Base-by-base conservation (phyloP, 2,113 vertebrate genomes). In the Anhinga rufa region DNA sequence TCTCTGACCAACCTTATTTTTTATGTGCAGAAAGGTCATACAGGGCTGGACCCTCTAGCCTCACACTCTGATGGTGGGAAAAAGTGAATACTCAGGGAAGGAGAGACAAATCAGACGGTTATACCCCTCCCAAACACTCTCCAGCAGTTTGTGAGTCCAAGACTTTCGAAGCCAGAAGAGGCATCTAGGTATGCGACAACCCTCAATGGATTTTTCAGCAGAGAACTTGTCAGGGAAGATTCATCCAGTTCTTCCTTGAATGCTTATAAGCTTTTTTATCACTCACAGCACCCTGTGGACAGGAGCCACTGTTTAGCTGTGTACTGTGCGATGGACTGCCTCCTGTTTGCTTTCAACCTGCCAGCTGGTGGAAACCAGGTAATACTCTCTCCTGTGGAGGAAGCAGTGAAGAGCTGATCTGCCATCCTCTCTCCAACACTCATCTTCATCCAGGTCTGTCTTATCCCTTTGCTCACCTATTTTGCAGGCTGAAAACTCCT, bases 261-360 rank as follows among this genome's bases (percentile, higher is more conserved):
- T 12, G 44, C 42, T 51, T 9, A 5, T 10, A 48, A 55, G 9
- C 10, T 71, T 58, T 71, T 58, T 55, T 32, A 28, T 44, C 32
- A 12, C 36, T 44, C 57, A 6, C n/a, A 57, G 58, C 32, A 38
- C 7, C 26, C 12, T 0, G 0, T 31, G 58, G 82, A 34, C 9
- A 38, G 36, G 22, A 79, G 38, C 12, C 44, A 38, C 12, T 0
- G 0, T 31, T 49, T 16, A 71, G 58, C 17, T 38, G 12, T 9
- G 11, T 17, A 4, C 10, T 20, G 21, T 34, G 44, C 1, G 12
- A 65, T 0, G 10, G 32, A 36, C 7, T 26, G 36, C 31, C 6
- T 51, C 31, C 32, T 32, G 17, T 18, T 51, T 22, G 32, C 66
- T 51, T 65, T 58, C 26, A 32, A 26, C 32, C 26, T 34, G 36